phyloP scores from a whole-genome alignment of 2,797 vertebrate species.

The Parauchenoglanis punctatus region DNA sequence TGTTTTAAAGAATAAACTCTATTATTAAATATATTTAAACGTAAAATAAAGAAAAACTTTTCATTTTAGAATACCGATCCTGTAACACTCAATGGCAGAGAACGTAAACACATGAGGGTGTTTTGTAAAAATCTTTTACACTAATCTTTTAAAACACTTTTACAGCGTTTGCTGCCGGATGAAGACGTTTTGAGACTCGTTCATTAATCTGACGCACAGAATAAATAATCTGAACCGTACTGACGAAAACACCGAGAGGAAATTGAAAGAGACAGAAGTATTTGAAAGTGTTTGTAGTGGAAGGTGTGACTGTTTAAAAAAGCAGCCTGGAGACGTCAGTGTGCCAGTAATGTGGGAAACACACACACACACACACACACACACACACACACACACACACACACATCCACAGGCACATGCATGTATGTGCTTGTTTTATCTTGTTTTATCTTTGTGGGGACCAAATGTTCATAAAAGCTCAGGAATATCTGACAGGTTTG shows the following conservation, averaged over 20 bases:
- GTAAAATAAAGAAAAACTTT: neutral
- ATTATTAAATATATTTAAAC: neutral
- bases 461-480: too few relatives aligned
- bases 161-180: neutral
- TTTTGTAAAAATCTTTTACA: neutral
- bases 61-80: neutral
- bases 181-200: conserved; percentile 7
- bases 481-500: too few relatives aligned
- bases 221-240: neutral
- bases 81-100: neutral
- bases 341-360: conserved; percentile 3
- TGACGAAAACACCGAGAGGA: neutral
- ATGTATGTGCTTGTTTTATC: too few relatives aligned
- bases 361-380: too few relatives aligned
- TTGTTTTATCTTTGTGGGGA: too few relatives aligned
- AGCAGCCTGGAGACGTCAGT: neutral
- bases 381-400: neutral
- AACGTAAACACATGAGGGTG: neutral
- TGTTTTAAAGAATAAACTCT: neutral
- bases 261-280: neutral
- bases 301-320: conserved; percentile 31
- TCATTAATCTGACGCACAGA: neutral
- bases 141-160: neutral
- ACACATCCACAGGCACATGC: too few relatives aligned
- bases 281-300: conserved; percentile 17